These are phyloP conservation scores for Pemphredon lugubris DNA, from an alignment of 2,888 invertebrate species.

Conservation along the genomic window DNA sequence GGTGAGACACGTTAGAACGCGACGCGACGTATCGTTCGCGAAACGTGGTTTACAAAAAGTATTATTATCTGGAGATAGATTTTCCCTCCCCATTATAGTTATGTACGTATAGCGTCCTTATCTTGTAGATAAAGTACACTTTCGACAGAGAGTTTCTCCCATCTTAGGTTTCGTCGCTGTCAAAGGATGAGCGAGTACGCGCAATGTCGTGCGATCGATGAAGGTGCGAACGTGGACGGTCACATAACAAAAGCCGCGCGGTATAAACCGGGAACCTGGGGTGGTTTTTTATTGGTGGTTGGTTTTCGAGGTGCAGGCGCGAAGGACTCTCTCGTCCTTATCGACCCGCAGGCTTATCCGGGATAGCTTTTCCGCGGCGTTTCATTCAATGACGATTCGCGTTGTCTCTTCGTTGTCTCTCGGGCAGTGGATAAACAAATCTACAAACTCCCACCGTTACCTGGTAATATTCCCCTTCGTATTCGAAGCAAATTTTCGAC, in stretches of 20 bases:
- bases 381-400: slow-evolving; percentile 23
- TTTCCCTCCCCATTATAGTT: too few species aligned
- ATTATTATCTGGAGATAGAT: too few species aligned
- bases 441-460: too few species aligned
- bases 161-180: slow-evolving; percentile 40
- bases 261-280: slow-evolving; percentile 56
- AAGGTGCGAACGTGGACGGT: slow-evolving; percentile 63
- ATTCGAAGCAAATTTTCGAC: neutral
- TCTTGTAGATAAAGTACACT: slow-evolving; percentile 11
- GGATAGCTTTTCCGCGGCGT: slow-evolving; percentile 24
- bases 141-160: slow-evolving; percentile 22
- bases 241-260: slow-evolving; percentile 53
- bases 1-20: too few species aligned
- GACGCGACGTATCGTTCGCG: too few species aligned
- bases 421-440: too few species aligned
- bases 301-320: slow-evolving; percentile 57
- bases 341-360: slow-evolving; percentile 53
- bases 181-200: slow-evolving; percentile 57
- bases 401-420: too few species aligned
- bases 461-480: too few species aligned
- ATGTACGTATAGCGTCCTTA: too few species aligned
- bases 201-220: slow-evolving; percentile 54
- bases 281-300: slow-evolving; percentile 59
- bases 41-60: too few species aligned
- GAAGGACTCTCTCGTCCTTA: slow-evolving; percentile 49